Evolutionary conservation across 2,797 vertebrate species (phyloP).

Genomic region (Lophotriccus pileatus): DNA sequence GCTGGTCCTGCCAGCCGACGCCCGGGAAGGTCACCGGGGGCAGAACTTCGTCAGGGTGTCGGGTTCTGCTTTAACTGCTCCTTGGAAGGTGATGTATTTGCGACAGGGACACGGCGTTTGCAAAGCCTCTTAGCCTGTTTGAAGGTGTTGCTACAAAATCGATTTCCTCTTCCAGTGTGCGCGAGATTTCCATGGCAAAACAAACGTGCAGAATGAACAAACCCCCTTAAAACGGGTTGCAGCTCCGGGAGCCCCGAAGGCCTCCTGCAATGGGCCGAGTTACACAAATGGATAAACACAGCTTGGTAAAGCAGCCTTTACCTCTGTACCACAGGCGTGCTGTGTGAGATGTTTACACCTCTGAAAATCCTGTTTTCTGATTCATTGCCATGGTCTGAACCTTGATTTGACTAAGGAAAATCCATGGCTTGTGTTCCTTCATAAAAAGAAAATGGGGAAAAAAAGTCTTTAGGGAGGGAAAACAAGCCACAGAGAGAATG

Average conservation of each 20-base stretch:
- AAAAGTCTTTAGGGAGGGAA: neutral
- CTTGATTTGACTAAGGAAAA: neutral
- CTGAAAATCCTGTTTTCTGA: neutral
- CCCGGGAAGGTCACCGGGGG: conserved; percentile 45
- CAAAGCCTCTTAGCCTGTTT: neutral
- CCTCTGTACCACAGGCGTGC: neutral
- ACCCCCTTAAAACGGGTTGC: neutral
- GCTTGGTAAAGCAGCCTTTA: neutral
- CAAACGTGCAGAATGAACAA: neutral
- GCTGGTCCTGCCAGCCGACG: neutral
- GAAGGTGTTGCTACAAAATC: neutral
- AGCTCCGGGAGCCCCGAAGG: neutral
- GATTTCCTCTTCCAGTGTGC: neutral
- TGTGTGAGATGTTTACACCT: neutral
- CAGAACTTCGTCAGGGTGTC: neutral
- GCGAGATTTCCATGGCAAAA: neutral
- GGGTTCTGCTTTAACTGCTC: neutral
- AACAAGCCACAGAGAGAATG: neutral
- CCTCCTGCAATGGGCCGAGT: neutral
- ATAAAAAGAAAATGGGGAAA: neutral
- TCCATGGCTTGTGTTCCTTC: neutral
- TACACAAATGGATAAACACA: neutral
- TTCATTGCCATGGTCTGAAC: neutral
- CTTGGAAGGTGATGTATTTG: neutral
- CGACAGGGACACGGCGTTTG: neutral